Evolutionary conservation across 2,888 invertebrate species (phyloP).

Genomic region (Gnatocerus cornutus): DNA sequence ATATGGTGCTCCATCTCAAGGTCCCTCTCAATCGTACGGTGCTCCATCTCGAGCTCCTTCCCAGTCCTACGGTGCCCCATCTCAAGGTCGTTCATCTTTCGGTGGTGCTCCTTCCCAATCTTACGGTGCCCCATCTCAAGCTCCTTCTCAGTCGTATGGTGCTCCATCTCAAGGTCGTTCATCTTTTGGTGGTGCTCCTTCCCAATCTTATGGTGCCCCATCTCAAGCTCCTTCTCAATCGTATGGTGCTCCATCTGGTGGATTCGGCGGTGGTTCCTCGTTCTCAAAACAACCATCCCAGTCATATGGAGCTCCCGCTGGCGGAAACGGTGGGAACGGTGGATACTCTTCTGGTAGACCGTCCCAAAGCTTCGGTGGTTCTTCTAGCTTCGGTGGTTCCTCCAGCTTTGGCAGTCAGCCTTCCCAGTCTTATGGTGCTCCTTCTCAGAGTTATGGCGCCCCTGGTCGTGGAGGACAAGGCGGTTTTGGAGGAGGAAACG

Average conservation of each 20-base stretch:
- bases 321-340: conserved; percentile 59
- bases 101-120: conserved; percentile 48
- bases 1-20: conserved; percentile 59
- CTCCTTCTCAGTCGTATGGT: conserved; percentile 62
- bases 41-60: conserved; percentile 23
- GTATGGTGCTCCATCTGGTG: conserved; percentile 48
- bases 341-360: conserved; percentile 52
- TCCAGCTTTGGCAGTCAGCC: conserved; percentile 51
- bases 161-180: conserved; percentile 44
- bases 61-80: conserved; percentile 59
- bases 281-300: conserved; percentile 58
- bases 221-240: conserved; percentile 57
- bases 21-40: not conserved
- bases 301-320: conserved; percentile 68
- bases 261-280: conserved; percentile 22
- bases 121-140: conserved; percentile 51
- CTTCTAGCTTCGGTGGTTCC: conserved; percentile 51
- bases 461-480: conserved; percentile 51
- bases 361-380: conserved; percentile 68
- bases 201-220: conserved; percentile 56
- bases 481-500: conserved; percentile 45
- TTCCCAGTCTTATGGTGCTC: conserved; percentile 43
- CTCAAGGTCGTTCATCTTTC: conserved; percentile 41
- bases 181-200: conserved; percentile 22
- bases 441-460: conserved; percentile 71